A percentile compares a stretch with the other conserved stretches of the same genome.
Evolutionary conservation across 2,113 vertebrate species (phyloP).

Genomic region (Burhinus bistriatus): DNA sequence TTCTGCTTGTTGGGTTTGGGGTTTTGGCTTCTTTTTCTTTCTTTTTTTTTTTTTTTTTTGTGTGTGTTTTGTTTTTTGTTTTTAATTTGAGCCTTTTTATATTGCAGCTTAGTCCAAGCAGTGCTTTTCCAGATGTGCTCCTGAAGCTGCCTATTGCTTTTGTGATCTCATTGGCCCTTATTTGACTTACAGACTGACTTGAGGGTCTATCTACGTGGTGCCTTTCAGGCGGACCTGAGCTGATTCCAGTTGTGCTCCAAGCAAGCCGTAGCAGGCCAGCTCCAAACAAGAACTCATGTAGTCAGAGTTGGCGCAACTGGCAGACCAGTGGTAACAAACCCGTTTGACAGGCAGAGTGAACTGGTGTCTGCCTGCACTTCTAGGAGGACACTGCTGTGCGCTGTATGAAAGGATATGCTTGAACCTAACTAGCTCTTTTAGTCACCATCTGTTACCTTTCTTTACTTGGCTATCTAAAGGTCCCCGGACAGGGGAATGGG

Average conservation of each 20-base stretch:
- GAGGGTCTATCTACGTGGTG: background rate
- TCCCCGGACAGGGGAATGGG: background rate
- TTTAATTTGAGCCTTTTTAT: background rate
- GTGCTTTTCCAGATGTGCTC: background rate
- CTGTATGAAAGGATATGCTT: background rate
- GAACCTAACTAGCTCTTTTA: background rate
- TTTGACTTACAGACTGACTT: background rate
- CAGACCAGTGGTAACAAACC: background rate
- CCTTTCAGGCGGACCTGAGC: background rate
- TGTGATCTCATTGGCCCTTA: background rate
- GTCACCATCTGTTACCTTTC: background rate
- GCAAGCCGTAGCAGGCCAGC: background rate
- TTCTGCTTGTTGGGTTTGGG: background rate
- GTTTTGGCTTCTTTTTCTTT: background rate
- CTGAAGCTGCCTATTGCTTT: background rate
- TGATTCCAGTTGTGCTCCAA: background rate
- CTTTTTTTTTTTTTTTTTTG: no score
- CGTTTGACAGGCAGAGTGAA: background rate
- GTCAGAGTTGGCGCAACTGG: background rate
- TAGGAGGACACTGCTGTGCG: background rate
- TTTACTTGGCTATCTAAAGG: background rate
- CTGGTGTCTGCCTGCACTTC: background rate
- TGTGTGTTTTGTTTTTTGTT: background rate
- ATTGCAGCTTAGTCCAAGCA: background rate
- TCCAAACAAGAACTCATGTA: background rate